Conservation (phyloP, 1,140 invertebrate genomes). For the Ooceraea biroi region DNA sequence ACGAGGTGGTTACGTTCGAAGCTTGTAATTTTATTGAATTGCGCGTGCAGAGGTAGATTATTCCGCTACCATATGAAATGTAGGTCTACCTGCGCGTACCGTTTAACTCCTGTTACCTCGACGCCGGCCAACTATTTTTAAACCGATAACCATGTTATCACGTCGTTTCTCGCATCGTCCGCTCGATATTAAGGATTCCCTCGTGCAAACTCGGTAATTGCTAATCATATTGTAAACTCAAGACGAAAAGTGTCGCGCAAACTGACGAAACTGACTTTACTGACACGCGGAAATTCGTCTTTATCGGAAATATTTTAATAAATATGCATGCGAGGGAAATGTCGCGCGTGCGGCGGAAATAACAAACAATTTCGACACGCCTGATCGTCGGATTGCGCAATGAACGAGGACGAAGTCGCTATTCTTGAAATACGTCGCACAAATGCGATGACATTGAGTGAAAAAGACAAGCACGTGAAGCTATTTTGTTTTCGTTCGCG, state of each 20-base stretch:
- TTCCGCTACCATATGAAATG: conserved; percentile 34
- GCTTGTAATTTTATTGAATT: conserved; percentile 56
- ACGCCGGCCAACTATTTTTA: conserved; percentile 55
- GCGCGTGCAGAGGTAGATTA: conserved; percentile 30
- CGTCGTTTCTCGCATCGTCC: conserved; percentile 18
- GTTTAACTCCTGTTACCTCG: conserved; percentile 46
- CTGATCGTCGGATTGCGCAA: conserved; percentile 56
- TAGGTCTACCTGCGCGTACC: conserved; percentile 29
- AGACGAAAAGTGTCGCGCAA: conserved; percentile 17
- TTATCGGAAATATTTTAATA: conserved; percentile 4
- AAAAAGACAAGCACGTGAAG: conserved; percentile 36
- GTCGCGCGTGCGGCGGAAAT: conserved; percentile 2
- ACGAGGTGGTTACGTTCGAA: conserved; percentile 26
- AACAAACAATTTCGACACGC: conserved; percentile 51
- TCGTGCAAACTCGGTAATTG: neutral
- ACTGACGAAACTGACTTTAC: conserved; percentile 10
- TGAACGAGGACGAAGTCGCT: conserved; percentile 37
- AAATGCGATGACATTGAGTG: neutral
- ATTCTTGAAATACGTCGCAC: conserved; percentile 39
- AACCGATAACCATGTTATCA: conserved; percentile 66
- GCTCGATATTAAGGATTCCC: conserved; percentile 23
- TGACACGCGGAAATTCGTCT: conserved; percentile 23
- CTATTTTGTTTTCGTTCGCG: conserved; percentile 37
- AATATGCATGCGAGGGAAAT: conserved; percentile 37
- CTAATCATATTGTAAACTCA: conserved; percentile 38